Conservation (phyloP, 1,140 invertebrate species). For the Brachionus asplanchnoidis region DNA sequence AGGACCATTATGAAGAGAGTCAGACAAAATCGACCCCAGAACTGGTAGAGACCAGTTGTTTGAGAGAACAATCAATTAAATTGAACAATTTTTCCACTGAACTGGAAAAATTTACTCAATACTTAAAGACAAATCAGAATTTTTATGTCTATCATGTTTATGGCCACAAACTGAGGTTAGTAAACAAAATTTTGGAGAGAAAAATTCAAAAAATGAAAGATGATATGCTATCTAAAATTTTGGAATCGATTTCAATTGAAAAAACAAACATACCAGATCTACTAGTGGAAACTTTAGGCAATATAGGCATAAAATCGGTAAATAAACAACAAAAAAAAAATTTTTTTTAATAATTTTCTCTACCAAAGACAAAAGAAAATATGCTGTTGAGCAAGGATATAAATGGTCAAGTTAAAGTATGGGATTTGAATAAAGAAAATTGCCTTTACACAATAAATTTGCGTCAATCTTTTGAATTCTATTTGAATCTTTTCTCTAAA, state of each 20-base stretch:
- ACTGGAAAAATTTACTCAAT: not conserved
- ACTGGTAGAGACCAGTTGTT: not conserved
- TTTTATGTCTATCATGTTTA: constrained; percentile 14
- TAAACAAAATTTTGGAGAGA: not conserved
- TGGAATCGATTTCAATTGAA: not conserved
- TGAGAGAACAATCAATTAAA: not conserved
- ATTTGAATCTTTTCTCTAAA: not conserved
- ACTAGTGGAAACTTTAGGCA: not conserved
- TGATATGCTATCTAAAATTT: not conserved
- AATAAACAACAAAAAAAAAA: not conserved
- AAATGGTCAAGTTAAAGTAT: not conserved
- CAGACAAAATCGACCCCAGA: not conserved
- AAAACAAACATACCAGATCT: not conserved
- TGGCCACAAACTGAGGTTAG: not conserved
- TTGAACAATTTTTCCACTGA: not conserved
- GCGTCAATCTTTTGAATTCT: not conserved
- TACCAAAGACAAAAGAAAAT: not conserved
- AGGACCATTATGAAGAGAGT: not conserved
- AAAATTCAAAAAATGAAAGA: not conserved
- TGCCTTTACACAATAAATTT: not conserved
- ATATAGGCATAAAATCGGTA: not conserved
- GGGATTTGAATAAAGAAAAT: not conserved
- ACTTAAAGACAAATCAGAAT: not conserved
- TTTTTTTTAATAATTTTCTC: not conserved
- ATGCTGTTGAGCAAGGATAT: not conserved